Percentiles rank a stretch among this genome's conserved stretches.
Evolutionary conservation across 2,888 invertebrate genomes (phyloP).

Genomic region (Noctua janthina): DNA sequence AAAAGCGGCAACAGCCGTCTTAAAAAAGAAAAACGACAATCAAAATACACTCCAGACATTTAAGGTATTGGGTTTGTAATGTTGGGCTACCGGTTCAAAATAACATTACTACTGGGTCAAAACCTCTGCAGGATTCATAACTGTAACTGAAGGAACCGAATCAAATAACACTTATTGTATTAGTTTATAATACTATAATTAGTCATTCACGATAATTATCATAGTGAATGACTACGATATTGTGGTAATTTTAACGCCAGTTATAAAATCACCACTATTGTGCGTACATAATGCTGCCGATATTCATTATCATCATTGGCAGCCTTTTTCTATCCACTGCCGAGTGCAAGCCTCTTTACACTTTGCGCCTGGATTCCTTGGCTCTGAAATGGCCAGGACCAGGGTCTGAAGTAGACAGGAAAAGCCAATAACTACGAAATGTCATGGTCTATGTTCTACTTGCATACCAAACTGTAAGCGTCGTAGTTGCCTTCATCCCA

Average conservation of each 20-base stretch:
- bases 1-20: accelerated
- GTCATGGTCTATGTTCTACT: neutral
- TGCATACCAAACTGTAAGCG: neutral
- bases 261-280: neutral
- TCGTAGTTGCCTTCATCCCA: conserved; percentile 40
- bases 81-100: neutral
- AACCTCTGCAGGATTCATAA: neutral
- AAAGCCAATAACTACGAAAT: neutral
- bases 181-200: too few species aligned
- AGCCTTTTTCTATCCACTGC: neutral
- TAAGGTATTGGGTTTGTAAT: neutral
- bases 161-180: neutral
- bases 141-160: neutral
- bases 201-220: too few species aligned
- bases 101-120: neutral
- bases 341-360: neutral
- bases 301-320: neutral
- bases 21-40: conserved; percentile 16
- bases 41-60: neutral
- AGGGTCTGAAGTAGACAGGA: neutral
- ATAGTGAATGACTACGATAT: too few species aligned
- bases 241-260: too few species aligned
- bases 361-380: neutral
- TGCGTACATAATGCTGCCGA: neutral
- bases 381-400: neutral